Evolutionary conservation across 2,113 vertebrate genomes (phyloP), one percentile per base, ranked within the genome.

Genomic region (Symphodus melops): DNA sequence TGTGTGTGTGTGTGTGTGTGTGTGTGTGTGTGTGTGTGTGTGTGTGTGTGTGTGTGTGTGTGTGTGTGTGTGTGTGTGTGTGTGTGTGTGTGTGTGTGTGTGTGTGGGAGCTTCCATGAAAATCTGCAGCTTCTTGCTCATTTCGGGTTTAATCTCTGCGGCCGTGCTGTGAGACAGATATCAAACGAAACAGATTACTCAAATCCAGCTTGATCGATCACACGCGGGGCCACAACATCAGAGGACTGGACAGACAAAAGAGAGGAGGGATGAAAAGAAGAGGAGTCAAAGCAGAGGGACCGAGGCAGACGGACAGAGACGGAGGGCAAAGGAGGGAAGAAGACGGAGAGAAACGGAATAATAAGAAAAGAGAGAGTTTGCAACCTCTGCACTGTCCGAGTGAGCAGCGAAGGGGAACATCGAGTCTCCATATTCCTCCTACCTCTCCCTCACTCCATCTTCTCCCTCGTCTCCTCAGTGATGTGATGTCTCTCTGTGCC

Each of bases 111-210:
- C 4, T 55, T 42, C 58, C 61, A 61, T 70, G 77, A 85, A 82
- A 75, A 78, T 63, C 57, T 83, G 56, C 37, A 17, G 66, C 68
- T 81, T 60, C 80, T 79, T 65, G 70, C 57, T 79, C 71, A 64
- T 83, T 87, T 60, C 61, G 61, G 54, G 33, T 63, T 73, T 79
- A 86, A 82, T 77, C 81, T 90, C 82, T 77, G 21, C 56, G 73
- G 84, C 83, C 56, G 21, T n/a, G 72, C 67, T 46, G 48, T 28
- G 66, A 82, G 83, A 89, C 82, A 59, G 83, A 84, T 83, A 75
- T 89, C 89, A 91, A 91, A 89, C 82, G 77, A 86, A 86, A 84
- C 74, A 72, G 89, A 90, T 90, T 82, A 85, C 83, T 8, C 16
- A 68, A 84, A 89, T 82, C 82, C 82, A 65, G 79, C 80, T 54